Conservation (phyloP, 1,140 invertebrate species). For the Laupala kohalensis region DNA sequence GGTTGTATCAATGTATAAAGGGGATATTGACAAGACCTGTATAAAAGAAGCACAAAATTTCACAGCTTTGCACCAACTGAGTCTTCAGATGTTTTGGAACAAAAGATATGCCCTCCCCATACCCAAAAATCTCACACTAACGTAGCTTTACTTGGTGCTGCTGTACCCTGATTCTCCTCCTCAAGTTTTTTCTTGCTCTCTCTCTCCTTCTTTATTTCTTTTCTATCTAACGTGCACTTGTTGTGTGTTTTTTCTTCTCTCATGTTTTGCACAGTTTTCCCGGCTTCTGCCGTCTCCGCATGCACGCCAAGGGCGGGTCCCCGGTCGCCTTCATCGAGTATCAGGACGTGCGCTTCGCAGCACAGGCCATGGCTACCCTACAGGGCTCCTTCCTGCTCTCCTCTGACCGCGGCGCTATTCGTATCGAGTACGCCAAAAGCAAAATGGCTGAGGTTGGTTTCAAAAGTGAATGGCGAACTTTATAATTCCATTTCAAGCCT, state of each 20-base stretch:
- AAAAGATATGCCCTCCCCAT: background rate
- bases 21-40: too few species aligned
- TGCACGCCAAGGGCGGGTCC: conserved; percentile 86
- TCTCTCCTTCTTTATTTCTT: background rate
- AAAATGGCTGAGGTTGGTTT: conserved; percentile 79
- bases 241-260: conserved; percentile 24
- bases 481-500: background rate
- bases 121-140: conserved; percentile 4
- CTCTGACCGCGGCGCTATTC: conserved; percentile 87
- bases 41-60: too few species aligned
- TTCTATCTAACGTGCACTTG: conserved; percentile 12
- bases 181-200: background rate
- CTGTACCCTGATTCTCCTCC: background rate
- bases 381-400: conserved; percentile 89
- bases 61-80: background rate
- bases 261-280: conserved; percentile 71
- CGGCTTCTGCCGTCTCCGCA: conserved; percentile 91
- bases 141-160: conserved; percentile 2
- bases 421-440: conserved; percentile 96
- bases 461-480: background rate
- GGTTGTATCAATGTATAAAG: too few species aligned
- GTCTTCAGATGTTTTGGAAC: background rate
- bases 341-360: conserved; percentile 77
- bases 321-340: conserved; percentile 96
- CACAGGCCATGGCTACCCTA: conserved; percentile 77